These are phyloP conservation scores for Melinaea marsaeus DNA, from an alignment of 2,888 invertebrate species.

Conservation along the genomic window DNA sequence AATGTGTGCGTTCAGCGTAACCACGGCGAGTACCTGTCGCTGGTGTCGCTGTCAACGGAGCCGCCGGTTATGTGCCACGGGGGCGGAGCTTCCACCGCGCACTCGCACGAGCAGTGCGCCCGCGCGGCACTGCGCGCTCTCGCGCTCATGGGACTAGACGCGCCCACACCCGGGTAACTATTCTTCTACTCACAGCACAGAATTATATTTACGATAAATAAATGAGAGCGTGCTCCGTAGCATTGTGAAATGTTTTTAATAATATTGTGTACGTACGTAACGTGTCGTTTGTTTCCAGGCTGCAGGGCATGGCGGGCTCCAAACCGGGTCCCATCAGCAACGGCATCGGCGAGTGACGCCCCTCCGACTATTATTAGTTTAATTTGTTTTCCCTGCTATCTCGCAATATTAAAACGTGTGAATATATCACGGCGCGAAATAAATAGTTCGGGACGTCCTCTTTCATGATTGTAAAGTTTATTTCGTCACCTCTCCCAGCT, in stretches of 20 bases:
- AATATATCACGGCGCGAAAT: conserved; percentile 69
- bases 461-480: conserved; percentile 30
- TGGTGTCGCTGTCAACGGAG: conserved; percentile 92
- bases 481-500: conserved; percentile 50
- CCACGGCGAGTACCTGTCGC: conserved; percentile 93
- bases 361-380: conserved; percentile 11
- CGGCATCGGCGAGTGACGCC: conserved; percentile 56
- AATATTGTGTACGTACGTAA: background rate
- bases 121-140: conserved; percentile 88
- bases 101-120: conserved; percentile 92
- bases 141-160: conserved; percentile 89
- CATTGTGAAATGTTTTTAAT: conserved; percentile 8
- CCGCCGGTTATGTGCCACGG: conserved; percentile 98
- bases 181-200: too few relatives aligned
- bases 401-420: conserved; percentile 61
- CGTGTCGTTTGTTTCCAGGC: conserved; percentile 37
- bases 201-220: background rate
- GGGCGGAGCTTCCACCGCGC: conserved; percentile 91
- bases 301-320: conserved; percentile 41
- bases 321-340: conserved; percentile 52
- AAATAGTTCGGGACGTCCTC: conserved; percentile 56
- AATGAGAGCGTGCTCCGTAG: too few relatives aligned
- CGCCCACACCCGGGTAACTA: conserved; percentile 48
- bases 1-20: conserved; percentile 80
- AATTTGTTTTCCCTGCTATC: conserved; percentile 35